Evolutionary conservation across 2,797 vertebrate genomes (phyloP).

Genomic region (Leucoraja ocellata): DNA sequence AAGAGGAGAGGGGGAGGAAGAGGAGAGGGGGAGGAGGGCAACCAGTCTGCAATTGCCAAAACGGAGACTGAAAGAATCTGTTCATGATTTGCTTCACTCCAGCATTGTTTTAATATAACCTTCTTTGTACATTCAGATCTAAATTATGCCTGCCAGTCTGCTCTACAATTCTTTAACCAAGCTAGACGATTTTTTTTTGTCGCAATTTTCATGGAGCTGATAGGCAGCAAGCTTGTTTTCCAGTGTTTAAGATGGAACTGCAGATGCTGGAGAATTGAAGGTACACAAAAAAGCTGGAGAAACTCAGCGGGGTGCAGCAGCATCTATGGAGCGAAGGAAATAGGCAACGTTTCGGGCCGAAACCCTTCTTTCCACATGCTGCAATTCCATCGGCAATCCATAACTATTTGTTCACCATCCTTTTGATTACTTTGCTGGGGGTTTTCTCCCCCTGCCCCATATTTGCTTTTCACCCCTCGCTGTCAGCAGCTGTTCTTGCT

Average conservation of each 20-base stretch:
- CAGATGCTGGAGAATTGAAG: too few species aligned
- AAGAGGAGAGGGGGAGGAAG: background rate
- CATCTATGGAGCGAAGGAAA: too few species aligned
- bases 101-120: background rate
- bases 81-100: conserved; percentile 32
- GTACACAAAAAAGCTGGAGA: too few species aligned
- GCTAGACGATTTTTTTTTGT: background rate
- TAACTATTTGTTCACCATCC: background rate
- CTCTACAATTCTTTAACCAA: background rate
- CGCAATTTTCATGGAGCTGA: background rate
- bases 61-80: background rate
- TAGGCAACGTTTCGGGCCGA: too few species aligned
- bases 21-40: conserved; percentile 7
- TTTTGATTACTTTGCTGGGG: background rate
- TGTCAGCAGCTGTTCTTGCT: too few species aligned
- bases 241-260: background rate
- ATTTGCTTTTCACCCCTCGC: background rate
- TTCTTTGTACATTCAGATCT: background rate
- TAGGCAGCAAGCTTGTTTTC: background rate
- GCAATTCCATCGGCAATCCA: too few species aligned
- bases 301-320: too few species aligned
- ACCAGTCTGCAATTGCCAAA: conserved; percentile 12
- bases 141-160: conserved; percentile 8
- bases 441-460: background rate
- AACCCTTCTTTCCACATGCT: too few species aligned